phyloP scores from a whole-genome alignment of 2,888 invertebrate species.

The Caenorhabditis doughertyi region DNA sequence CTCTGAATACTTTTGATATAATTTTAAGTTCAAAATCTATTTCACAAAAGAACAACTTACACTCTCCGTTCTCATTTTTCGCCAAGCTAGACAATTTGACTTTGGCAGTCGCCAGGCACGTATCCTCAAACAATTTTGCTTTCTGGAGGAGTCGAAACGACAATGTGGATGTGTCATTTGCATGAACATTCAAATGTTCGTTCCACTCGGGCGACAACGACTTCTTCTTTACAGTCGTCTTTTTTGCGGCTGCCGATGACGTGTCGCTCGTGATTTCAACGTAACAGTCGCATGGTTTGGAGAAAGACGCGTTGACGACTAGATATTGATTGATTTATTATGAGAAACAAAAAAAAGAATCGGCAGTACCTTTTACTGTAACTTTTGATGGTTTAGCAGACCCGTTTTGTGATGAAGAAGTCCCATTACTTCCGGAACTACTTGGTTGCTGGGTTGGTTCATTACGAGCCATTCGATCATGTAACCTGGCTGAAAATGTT shows the following conservation, averaged over 20 bases:
- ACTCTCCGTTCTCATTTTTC: conserved; percentile 80
- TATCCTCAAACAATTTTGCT: conserved; percentile 81
- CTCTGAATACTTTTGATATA: too few relatives aligned
- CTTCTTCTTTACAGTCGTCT: conserved; percentile 80
- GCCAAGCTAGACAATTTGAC: conserved; percentile 77
- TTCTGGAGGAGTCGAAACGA: conserved; percentile 78
- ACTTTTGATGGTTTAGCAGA: conserved; percentile 62
- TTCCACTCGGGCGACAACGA: conserved; percentile 81
- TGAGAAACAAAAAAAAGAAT: background rate
- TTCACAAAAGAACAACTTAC: conserved; percentile 75
- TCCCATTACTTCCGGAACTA: conserved; percentile 59
- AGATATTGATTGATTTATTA: background rate
- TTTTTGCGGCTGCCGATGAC: conserved; percentile 67
- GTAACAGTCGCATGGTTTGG: conserved; percentile 79
- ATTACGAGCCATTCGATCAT: conserved; percentile 66
- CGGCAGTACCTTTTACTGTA: conserved; percentile 65
- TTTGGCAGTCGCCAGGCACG: conserved; percentile 76
- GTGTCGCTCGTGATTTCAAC: conserved; percentile 79
- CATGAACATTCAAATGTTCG: conserved; percentile 74
- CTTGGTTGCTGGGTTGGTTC: conserved; percentile 60
- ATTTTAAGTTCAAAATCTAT: too few relatives aligned
- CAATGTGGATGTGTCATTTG: conserved; percentile 75
- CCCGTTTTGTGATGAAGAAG: conserved; percentile 49
- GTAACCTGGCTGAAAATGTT: conserved; percentile 40
- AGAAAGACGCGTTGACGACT: conserved; percentile 78